phyloP scores from a whole-genome alignment of 2,797 vertebrate species.

The Rhinoraja longicauda region DNA sequence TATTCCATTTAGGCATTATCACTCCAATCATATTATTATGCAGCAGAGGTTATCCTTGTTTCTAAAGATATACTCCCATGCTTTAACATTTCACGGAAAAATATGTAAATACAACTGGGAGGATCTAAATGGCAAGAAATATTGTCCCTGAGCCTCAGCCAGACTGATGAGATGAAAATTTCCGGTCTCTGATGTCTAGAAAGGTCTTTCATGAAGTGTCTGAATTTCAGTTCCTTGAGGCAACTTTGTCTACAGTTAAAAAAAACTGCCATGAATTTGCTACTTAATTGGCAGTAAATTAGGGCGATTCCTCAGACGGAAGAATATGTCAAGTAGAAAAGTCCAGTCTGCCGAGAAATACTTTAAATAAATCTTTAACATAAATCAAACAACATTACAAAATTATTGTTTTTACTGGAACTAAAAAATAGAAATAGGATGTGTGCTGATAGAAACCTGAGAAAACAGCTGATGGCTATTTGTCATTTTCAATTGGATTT shows the following conservation, averaged over 20 bases:
- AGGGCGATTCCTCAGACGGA: background rate
- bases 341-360: background rate
- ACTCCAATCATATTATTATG: background rate
- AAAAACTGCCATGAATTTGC: background rate
- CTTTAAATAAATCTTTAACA: background rate
- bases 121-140: background rate
- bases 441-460: background rate
- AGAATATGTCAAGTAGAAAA: conserved; percentile 14
- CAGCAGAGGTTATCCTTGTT: background rate
- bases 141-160: background rate
- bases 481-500: background rate
- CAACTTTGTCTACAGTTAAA: background rate
- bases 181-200: background rate
- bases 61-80: background rate
- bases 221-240: background rate
- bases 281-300: conserved; percentile 21
- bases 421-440: background rate
- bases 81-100: background rate
- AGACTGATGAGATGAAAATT: background rate
- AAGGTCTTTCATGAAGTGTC: background rate
- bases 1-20: background rate
- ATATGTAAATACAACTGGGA: background rate
- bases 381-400: background rate
- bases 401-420: background rate
- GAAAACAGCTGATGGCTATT: background rate